Evolutionary conservation across 2,797 vertebrate genomes (phyloP), one percentile per base, ranked within the genome.

Genomic region (Acrocephalus scirpaceus): DNA sequence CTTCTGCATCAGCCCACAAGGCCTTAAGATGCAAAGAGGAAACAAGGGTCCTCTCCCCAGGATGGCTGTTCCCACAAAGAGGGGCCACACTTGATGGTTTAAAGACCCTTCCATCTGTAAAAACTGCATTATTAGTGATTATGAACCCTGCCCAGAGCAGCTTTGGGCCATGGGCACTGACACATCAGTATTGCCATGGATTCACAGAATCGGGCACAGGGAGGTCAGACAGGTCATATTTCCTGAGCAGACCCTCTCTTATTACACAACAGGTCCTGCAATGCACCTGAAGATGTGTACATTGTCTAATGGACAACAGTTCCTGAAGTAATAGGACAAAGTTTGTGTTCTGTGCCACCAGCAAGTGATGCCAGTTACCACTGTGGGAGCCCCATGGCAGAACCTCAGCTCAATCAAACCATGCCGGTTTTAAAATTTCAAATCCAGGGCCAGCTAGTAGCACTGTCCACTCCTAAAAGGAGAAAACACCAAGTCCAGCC

Each of bases 71-170:
- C 17, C n/a, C 38, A 16, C 19, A 9, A 12, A 70, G 56, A 76
- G 13, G 3, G 34, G 26, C 21, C 51, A 47, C 25, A 20, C 0
- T 0, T 13, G 51, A 38, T 18, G 6, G 34, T 51, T 69, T 48
- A 22, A 36, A 69, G 34, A 78, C 29, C 17, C 13, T 65, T 51
- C n/a, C 14, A 3, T 17, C 27, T 50, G 6, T 54, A 74, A 75
- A 89, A 93, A 21, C 9, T 16, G 19, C 25, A 2, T 53, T 86
- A 26, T 57, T 32, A 15, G 40, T 13, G 42, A 73, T 0, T 3
- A 47, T 22, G 36, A 34, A 27, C 51, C 48, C 12, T 29, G 80
- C 14, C 40, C 40, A 53, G 61, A 53, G 44, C 61, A 88, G 64
- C 70, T 86, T 7, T 51, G 65, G 73, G 47, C 27, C 32, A 27